phyloP scores from a whole-genome alignment of 1,140 invertebrate genomes.

The Battus philenor region DNA sequence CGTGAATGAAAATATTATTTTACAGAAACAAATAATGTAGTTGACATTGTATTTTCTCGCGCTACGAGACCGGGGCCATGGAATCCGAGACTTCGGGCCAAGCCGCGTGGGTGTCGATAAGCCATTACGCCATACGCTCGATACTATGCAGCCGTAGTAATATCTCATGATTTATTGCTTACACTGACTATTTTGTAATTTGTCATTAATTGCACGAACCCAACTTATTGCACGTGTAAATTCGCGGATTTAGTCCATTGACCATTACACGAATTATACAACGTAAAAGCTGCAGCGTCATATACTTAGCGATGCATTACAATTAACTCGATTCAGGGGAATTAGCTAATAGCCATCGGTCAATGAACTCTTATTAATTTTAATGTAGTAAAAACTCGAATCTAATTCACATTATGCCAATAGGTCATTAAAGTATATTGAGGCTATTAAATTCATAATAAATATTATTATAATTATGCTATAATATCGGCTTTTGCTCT shows the following conservation, averaged over 20 bases:
- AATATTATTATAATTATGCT: too few relatives aligned
- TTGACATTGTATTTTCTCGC: slow-evolving; percentile 3
- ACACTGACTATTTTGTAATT: slow-evolving; percentile 14
- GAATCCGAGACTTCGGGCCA: slow-evolving; percentile 11
- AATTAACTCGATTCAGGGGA: slow-evolving; percentile 18
- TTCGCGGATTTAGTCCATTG: slow-evolving; percentile 5
- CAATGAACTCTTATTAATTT: slow-evolving; percentile 53
- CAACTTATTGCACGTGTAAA: slow-evolving; percentile 3
- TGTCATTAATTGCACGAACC: slow-evolving; percentile 12
- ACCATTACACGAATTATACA: not conserved
- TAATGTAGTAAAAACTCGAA: slow-evolving; percentile 34
- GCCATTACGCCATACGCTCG: slow-evolving; percentile 6
- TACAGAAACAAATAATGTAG: not conserved
- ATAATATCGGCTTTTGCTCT: too few relatives aligned
- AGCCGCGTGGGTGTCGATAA: slow-evolving; percentile 24
- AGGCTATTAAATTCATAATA: too few relatives aligned
- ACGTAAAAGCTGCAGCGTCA: slow-evolving; percentile 15
- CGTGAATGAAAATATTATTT: slow-evolving; percentile 4
- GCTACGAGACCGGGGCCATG: not conserved
- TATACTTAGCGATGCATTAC: slow-evolving; percentile 4
- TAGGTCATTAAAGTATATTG: too few relatives aligned
- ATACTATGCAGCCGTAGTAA: slow-evolving; percentile 9
- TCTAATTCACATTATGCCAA: too few relatives aligned
- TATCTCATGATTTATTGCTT: slow-evolving; percentile 18
- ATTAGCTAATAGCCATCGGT: slow-evolving; percentile 45